Percentiles rank a stretch among this genome's conserved stretches.
Evolutionary conservation across 2,113 vertebrate genomes (phyloP).

Genomic region (Mustelus asterias): DNA sequence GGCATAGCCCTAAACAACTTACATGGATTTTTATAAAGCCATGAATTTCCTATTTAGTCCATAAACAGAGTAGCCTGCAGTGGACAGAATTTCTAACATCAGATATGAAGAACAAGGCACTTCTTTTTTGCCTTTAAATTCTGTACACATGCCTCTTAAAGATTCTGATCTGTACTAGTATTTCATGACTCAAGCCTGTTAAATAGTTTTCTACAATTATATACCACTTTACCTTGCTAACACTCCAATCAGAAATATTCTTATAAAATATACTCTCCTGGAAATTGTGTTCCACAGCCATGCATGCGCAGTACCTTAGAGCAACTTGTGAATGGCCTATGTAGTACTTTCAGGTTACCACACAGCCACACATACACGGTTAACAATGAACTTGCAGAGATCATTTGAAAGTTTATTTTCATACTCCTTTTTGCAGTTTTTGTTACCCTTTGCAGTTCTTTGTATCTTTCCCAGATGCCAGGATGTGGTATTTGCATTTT

Average conservation of each 20-base stretch:
- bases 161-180: neutral
- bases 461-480: neutral
- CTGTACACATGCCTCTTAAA: neutral
- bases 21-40: neutral
- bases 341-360: neutral
- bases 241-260: neutral
- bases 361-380: neutral
- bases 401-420: neutral
- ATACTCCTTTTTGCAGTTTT: neutral
- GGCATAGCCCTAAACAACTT: neutral
- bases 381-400: neutral
- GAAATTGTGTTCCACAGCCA: neutral
- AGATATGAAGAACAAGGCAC: neutral
- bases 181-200: neutral
- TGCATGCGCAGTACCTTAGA: neutral
- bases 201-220: neutral
- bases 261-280: neutral
- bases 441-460: neutral
- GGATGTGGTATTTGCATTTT: neutral
- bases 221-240: neutral
- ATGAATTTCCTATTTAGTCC: neutral
- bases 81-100: neutral
- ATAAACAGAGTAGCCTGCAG: neutral
- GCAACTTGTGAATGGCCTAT: neutral
- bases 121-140: neutral